These are phyloP conservation scores for Dryobates pubescens DNA, from an alignment of 2,797 vertebrate genomes.

Conservation along the genomic window DNA sequence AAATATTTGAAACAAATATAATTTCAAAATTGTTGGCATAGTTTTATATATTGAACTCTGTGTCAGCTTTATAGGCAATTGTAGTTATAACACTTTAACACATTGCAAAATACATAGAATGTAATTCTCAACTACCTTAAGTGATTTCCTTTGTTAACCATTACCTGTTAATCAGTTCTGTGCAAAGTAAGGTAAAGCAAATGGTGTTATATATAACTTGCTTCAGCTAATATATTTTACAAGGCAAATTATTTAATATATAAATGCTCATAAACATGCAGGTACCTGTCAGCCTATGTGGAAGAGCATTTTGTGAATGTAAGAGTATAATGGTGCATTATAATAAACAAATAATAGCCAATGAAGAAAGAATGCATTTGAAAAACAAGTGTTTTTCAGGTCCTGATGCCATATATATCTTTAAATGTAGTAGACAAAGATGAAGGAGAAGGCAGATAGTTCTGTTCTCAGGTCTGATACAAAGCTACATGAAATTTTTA, in stretches of 20 bases:
- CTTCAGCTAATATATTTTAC: background rate
- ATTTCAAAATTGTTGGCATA: background rate
- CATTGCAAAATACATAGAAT: background rate
- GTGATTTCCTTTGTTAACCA: background rate
- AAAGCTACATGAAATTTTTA: conserved; percentile 4
- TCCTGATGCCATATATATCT: background rate
- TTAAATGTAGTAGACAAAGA: background rate
- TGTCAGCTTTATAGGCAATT: background rate
- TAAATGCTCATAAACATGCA: background rate
- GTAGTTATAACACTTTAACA: background rate
- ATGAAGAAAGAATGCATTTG: background rate
- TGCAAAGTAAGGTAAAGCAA: background rate
- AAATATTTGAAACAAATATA: background rate
- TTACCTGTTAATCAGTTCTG: background rate
- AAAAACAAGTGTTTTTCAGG: background rate
- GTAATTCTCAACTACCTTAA: background rate
- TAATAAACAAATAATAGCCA: background rate
- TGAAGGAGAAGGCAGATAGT: background rate
- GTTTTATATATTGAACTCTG: background rate
- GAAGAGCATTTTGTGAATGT: background rate
- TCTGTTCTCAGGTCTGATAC: background rate
- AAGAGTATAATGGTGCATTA: background rate
- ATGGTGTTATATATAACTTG: background rate
- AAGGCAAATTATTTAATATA: background rate
- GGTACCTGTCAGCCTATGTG: accelerated